These are phyloP conservation scores for Dimorphilus gyrociliatus DNA, from an alignment of 2,888 invertebrate species.

Conservation along the genomic window DNA sequence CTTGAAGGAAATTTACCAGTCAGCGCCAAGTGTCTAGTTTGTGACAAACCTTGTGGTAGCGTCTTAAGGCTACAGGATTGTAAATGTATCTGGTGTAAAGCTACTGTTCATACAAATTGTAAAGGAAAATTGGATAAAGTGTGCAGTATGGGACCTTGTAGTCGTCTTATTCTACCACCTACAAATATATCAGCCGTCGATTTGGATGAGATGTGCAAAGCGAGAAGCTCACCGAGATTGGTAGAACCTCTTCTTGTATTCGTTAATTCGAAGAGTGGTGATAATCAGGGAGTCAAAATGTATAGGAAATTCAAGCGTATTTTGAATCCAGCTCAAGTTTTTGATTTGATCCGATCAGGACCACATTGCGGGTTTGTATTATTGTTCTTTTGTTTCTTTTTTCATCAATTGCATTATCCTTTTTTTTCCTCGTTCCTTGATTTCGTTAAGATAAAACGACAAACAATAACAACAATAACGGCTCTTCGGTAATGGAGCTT, in stretches of 20 bases:
- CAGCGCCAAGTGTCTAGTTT: conserved; percentile 74
- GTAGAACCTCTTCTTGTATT: conserved; percentile 76
- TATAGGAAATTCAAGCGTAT: conserved; percentile 81
- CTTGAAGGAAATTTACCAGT: conserved; percentile 91
- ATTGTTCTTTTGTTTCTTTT: not conserved
- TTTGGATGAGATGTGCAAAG: conserved; percentile 77
- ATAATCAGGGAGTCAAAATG: conserved; percentile 93
- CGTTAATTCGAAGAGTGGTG: conserved; percentile 93
- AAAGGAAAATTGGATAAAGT: conserved; percentile 57
- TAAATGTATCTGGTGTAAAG: conserved; percentile 88
- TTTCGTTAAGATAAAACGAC: no score
- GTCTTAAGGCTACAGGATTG: conserved; percentile 85
- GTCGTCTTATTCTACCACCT: conserved; percentile 83
- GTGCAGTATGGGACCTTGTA: conserved; percentile 72
- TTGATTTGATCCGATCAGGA: conserved; percentile 73
- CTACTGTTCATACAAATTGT: conserved; percentile 74
- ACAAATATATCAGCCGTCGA: conserved; percentile 72
- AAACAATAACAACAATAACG: no score
- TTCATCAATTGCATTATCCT: no score
- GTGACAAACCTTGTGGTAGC: conserved; percentile 90
- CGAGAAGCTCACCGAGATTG: conserved; percentile 49
- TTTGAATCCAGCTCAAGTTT: conserved; percentile 90
- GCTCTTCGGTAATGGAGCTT: no score
- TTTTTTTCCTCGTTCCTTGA: no score
- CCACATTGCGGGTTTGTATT: conserved; percentile 57